phyloP scores from a whole-genome alignment of 2,888 invertebrate species.

The Nephrocerus scutellatus region DNA sequence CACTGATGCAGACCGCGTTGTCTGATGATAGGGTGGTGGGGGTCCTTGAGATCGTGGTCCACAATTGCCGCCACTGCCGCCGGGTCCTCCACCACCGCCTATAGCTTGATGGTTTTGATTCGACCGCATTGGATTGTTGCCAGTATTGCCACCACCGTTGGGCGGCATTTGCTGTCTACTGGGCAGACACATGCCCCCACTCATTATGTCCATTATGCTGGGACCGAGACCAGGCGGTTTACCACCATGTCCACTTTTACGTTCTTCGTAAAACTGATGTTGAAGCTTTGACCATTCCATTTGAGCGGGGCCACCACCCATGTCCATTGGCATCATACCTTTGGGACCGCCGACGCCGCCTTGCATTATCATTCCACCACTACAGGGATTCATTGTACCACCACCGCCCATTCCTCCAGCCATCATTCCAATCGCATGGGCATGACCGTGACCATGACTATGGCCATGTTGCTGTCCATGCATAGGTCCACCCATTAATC shows the following conservation, averaged over 20 bases:
- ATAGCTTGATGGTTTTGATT: constrained; percentile 1
- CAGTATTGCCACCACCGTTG: constrained; percentile 11
- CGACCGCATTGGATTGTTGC: constrained; percentile 9
- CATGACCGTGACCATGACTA: constrained; percentile 8
- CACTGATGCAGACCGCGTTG: constrained; percentile 65
- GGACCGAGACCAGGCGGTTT: constrained; percentile 11
- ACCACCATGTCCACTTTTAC: constrained; percentile 47
- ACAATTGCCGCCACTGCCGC: constrained; percentile 20
- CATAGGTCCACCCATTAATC: constrained; percentile 14
- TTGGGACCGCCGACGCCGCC: constrained; percentile 15
- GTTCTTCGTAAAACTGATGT: constrained; percentile 74
- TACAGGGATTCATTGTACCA: constrained; percentile 23
- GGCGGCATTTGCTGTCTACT: constrained; percentile 21
- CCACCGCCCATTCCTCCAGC: constrained; percentile 22
- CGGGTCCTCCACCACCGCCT: constrained; percentile 26
- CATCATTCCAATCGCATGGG: background rate
- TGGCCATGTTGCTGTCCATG: background rate
- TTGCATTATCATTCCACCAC: constrained; percentile 36
- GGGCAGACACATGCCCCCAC: constrained; percentile 12
- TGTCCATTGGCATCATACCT: constrained; percentile 23
- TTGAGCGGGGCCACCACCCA: constrained; percentile 52
- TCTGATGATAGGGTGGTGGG: constrained; percentile 70
- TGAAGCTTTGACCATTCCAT: constrained; percentile 89
- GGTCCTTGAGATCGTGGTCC: constrained; percentile 61
- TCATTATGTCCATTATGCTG: constrained; percentile 19